Conservation (phyloP, 2,113 vertebrate genomes). For the Varanus komodoensis region DNA sequence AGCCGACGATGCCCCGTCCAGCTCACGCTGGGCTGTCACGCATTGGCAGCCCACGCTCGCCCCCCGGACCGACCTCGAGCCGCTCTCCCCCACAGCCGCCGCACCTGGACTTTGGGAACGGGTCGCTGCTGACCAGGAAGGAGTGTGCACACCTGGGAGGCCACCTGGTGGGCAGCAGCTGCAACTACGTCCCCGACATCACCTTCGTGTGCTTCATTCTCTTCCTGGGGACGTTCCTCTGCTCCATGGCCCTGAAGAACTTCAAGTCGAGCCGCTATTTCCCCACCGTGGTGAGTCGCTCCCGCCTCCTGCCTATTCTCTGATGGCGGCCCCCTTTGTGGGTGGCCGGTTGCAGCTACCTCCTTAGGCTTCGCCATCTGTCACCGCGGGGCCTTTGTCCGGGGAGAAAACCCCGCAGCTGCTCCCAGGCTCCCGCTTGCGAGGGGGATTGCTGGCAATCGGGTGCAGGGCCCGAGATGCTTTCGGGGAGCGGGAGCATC, state of each 20-base stretch:
- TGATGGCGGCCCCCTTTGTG: too few relatives aligned
- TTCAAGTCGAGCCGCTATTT: constrained; percentile 80
- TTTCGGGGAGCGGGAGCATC: too few relatives aligned
- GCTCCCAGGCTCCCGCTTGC: too few relatives aligned
- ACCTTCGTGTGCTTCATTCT: constrained; percentile 82
- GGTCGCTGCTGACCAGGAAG: constrained; percentile 58
- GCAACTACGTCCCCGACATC: constrained; percentile 77
- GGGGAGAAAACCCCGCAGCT: too few relatives aligned
- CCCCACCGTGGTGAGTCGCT: constrained; percentile 72
- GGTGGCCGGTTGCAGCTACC: too few relatives aligned
- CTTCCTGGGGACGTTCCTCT: constrained; percentile 79
- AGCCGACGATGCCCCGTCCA: too few relatives aligned
- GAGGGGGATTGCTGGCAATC: too few relatives aligned
- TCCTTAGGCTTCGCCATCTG: too few relatives aligned
- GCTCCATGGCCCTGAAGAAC: constrained; percentile 67
- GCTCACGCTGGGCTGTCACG: too few relatives aligned
- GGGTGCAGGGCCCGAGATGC: too few relatives aligned
- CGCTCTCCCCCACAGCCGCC: constrained; percentile 7
- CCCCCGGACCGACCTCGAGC: background rate
- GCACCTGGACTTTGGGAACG: constrained; percentile 47
- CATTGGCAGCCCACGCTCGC: too few relatives aligned
- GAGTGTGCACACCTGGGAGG: constrained; percentile 74
- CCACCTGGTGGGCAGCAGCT: constrained; percentile 75
- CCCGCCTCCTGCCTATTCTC: background rate
- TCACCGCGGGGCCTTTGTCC: too few relatives aligned